Percentiles rank a stretch among this genome's conserved stretches.
These are phyloP conservation scores for Dysdera silvatica DNA, from an alignment of 1,140 invertebrate genomes.

Conservation along the genomic window DNA sequence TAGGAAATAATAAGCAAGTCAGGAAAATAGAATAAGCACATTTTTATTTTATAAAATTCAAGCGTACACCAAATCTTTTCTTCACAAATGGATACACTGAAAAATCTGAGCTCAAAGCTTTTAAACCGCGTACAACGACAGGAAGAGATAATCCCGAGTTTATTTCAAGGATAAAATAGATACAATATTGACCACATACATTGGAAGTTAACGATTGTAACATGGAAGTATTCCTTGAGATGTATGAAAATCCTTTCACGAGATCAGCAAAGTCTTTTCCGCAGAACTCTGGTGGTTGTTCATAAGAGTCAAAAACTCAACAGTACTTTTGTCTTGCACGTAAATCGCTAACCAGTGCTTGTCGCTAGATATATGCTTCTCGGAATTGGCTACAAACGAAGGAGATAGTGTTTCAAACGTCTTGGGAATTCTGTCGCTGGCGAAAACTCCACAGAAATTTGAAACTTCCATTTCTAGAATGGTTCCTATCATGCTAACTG, in stretches of 20 bases:
- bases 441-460: not conserved
- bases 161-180: not conserved
- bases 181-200: not conserved
- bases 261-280: not conserved
- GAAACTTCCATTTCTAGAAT: not conserved
- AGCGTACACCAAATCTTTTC: no score
- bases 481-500: no score
- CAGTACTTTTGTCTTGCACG: not conserved
- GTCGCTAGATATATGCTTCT: not conserved
- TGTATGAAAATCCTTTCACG: no score
- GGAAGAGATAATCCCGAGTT: no score
- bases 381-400: not conserved
- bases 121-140: no score
- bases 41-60: no score
- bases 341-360: not conserved
- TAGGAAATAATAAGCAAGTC: no score
- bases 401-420: not conserved
- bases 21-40: no score
- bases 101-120: no score
- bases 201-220: not conserved
- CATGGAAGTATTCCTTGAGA: not conserved
- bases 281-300: not conserved
- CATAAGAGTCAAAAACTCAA: not conserved
- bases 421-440: not conserved
- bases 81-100: no score